Evolutionary conservation across 2,888 invertebrate species (phyloP).

Genomic region (Ornithoptera priamus): DNA sequence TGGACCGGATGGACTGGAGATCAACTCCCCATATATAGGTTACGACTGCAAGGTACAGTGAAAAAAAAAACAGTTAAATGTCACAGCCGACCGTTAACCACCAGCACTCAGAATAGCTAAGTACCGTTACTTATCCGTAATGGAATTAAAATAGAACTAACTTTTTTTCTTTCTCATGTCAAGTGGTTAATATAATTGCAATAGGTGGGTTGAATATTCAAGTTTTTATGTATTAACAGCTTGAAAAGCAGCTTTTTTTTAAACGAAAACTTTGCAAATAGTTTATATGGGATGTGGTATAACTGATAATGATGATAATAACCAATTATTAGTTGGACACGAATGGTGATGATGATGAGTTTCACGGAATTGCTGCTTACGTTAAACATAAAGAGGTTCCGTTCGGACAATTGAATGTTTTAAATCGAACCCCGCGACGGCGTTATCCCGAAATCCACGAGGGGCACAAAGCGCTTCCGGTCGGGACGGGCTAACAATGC

Average conservation of each 20-base stretch:
- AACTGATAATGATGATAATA: too few species aligned
- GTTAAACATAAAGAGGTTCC: conserved; percentile 32
- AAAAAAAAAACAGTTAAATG: conserved; percentile 21
- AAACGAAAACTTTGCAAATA: too few species aligned
- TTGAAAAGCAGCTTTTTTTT: too few species aligned
- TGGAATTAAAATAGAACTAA: too few species aligned
- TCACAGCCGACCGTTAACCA: conserved; percentile 13
- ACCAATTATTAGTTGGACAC: too few species aligned
- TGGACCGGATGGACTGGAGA: conserved; percentile 7
- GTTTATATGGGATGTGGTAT: too few species aligned
- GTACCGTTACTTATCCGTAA: not conserved
- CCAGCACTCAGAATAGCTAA: not conserved
- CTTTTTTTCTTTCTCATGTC: too few species aligned
- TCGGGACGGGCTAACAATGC: conserved; percentile 44
- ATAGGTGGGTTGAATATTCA: too few species aligned
- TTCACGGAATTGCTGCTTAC: not conserved
- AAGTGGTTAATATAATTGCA: too few species aligned
- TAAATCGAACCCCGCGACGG: conserved; percentile 35
- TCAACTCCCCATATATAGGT: conserved; percentile 24
- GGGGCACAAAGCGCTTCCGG: conserved; percentile 63
- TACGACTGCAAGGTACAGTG: conserved; percentile 16
- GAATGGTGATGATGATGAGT: too few species aligned
- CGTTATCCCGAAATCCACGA: conserved; percentile 41
- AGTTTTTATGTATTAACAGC: too few species aligned
- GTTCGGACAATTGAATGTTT: conserved; percentile 38